These are phyloP conservation scores for Arenaria interpres DNA, from an alignment of 2,113 vertebrate species.

Conservation along the genomic window DNA sequence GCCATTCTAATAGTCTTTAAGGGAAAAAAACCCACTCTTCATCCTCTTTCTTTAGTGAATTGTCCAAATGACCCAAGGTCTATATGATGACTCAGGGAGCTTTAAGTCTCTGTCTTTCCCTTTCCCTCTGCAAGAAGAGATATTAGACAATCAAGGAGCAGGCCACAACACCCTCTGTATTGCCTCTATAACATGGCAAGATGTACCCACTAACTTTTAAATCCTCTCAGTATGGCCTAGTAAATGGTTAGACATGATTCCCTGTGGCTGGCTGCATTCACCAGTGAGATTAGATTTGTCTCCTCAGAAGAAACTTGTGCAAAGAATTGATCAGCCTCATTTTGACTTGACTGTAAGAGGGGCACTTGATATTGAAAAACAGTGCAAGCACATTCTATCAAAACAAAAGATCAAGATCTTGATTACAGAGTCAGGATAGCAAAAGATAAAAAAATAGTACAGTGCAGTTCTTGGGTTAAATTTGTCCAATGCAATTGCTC, in stretches of 20 bases:
- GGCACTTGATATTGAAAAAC: not conserved
- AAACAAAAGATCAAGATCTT: not conserved
- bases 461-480: not conserved
- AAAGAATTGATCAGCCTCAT: not conserved
- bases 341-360: not conserved
- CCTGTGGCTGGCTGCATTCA: not conserved
- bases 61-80: not conserved
- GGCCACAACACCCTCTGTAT: not conserved
- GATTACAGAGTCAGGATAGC: not conserved
- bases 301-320: not conserved
- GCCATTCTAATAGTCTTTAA: not conserved
- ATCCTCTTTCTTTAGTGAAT: not conserved
- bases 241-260: not conserved
- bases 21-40: not conserved
- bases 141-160: not conserved
- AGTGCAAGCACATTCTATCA: not conserved
- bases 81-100: not conserved
- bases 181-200: not conserved
- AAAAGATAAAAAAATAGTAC: not conserved
- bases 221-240: not conserved
- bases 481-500: not conserved
- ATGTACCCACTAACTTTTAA: not conserved
- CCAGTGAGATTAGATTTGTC: not conserved
- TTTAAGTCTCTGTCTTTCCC: not conserved
- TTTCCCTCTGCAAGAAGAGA: not conserved